Conservation (phyloP, 2,888 invertebrate species). For the Agrypnus murinus region DNA sequence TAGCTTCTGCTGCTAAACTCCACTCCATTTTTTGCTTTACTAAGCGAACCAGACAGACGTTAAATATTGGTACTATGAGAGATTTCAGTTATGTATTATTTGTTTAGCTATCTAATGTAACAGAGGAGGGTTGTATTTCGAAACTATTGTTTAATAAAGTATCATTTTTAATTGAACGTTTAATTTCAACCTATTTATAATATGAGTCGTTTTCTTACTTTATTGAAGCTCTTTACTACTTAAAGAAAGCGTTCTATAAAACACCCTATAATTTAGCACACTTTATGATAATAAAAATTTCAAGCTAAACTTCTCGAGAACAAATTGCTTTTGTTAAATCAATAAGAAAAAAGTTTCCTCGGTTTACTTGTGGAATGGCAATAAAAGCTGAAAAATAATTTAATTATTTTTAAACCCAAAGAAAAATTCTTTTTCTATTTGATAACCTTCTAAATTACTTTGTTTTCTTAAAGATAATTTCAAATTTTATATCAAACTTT, state of each 20-base stretch:
- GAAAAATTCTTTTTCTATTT: constrained; percentile 17
- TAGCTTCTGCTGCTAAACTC: background rate
- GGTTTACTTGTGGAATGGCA: constrained; percentile 44
- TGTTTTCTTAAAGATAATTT: background rate
- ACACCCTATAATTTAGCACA: constrained; percentile 46
- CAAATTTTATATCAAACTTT: constrained; percentile 5
- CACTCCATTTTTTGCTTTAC: background rate
- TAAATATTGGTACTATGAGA: background rate
- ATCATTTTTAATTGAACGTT: background rate
- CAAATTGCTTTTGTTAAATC: constrained; percentile 49
- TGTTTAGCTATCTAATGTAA: too few relatives aligned
- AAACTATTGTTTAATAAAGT: background rate
- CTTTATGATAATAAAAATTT: constrained; percentile 51
- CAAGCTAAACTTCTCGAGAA: constrained; percentile 42
- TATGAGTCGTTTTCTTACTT: constrained; percentile 15
- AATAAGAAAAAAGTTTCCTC: constrained; percentile 48
- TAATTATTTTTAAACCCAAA: constrained; percentile 34
- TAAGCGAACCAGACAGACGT: background rate
- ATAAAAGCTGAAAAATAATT: constrained; percentile 44
- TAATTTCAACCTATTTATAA: background rate
- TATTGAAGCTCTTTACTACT: constrained; percentile 22
- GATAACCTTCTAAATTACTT: background rate
- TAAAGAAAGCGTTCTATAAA: constrained; percentile 40
- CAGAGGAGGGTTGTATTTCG: background rate
- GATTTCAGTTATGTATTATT: too few relatives aligned